A percentile compares a stretch with the other conserved stretches of the same genome.
Conservation (phyloP, 2,797 vertebrate species). For the Lagocephalus sceleratus region DNA sequence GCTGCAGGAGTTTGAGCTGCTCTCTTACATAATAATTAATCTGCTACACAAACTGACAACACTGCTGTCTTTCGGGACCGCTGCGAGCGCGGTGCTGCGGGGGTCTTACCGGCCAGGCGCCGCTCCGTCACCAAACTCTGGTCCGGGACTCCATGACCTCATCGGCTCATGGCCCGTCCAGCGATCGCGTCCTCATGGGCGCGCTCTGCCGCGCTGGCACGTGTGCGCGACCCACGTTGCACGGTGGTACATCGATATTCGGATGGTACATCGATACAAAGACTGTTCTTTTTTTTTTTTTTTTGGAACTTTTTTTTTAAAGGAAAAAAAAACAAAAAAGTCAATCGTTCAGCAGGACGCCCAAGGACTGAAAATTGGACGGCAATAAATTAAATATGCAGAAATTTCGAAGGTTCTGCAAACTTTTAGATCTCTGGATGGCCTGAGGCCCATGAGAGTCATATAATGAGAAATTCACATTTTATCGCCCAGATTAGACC, state of each 20-base stretch:
- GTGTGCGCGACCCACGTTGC: conserved; percentile 36
- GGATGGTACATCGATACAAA: conserved; percentile 11
- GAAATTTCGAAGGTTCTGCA: too few species aligned
- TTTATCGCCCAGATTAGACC: too few species aligned
- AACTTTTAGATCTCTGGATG: too few species aligned
- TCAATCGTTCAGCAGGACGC: not conserved
- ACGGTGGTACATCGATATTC: conserved; percentile 18
- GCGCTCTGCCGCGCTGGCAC: conserved; percentile 54
- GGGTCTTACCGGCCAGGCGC: conserved; percentile 44
- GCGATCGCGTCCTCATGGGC: conserved; percentile 57
- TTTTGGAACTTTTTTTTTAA: not conserved
- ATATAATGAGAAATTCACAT: too few species aligned
- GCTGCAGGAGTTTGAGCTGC: conserved; percentile 58
- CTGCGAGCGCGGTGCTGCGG: not conserved
- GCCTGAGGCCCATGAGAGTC: too few species aligned
- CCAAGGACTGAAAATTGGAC: not conserved
- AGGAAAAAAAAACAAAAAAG: too few species aligned
- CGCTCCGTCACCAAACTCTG: conserved; percentile 60
- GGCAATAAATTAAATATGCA: too few species aligned
- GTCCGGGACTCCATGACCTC: conserved; percentile 57
- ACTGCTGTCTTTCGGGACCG: not conserved
- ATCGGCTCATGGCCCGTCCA: conserved; percentile 67
- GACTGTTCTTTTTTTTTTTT: not conserved
- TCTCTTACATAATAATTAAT: conserved; percentile 76
- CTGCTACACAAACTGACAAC: conserved; percentile 42